Evolutionary conservation across 2,797 vertebrate genomes (phyloP), one percentile per base, ranked within the genome.

Genomic region (Hemibagrus guttatus): DNA sequence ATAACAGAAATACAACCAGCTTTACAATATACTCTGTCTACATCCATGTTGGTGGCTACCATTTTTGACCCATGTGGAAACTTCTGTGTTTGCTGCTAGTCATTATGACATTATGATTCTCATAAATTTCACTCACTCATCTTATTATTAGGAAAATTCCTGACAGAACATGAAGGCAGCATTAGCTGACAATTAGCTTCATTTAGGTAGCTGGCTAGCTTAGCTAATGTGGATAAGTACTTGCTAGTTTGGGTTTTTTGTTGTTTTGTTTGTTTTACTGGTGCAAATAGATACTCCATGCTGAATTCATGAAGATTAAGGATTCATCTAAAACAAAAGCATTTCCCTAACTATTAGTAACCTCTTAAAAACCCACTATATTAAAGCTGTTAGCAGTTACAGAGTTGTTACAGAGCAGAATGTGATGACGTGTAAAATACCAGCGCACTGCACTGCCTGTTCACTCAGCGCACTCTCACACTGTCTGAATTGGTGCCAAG

Each of bases 391-490:
- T 42, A 4, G 35, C 35, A 39, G 35, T 39, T 39, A 39, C 35
- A 39, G 46, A 49, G 46, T 49, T 49, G 46, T 49, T 28, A n/a
- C 1, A 3, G 52, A 26, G 42, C 80, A 66, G 71, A 86, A 82
- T 59, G 9, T 64, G 39, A 63, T 76, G 76, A 81, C 13, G 21
- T 56, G 58, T 39, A 69, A 81, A 26, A 69, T 39, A 75, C 46
- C 49, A 13, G 61, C n/a, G 3, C 69, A 66, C 69, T 68, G 42
- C 9, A 68, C 56, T 74, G 46, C 76, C 69, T 83, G 81, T 28
- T 52, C 81, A 83, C 81, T 74, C 63, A 71, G n/a, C 2, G 14
- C 80, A 81, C 78, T 26, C 8, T 61, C 58, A 46, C 56, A 11
- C 58, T 63, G 74, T 63, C 39, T 49, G 8, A 74, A 11, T 72